Conservation (phyloP, 2,113 vertebrate genomes). For the Eulemur rufifrons region DNA sequence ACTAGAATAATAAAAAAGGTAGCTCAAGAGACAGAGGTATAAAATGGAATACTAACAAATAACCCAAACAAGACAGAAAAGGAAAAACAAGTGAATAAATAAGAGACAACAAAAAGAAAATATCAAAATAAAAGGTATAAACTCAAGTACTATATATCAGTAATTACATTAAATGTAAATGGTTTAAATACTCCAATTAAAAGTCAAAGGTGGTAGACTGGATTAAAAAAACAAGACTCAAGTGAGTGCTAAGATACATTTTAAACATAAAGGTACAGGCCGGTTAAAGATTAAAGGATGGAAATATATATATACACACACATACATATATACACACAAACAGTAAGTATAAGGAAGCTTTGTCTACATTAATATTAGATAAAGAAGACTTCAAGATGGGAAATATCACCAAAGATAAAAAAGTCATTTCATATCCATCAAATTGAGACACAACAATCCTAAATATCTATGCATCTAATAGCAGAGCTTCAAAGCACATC, state of each 20-base stretch:
- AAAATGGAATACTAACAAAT: background rate
- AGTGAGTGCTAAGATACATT: background rate
- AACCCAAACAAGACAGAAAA: background rate
- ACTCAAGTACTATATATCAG: background rate
- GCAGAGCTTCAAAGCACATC: background rate
- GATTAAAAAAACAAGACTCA: background rate
- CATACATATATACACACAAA: background rate
- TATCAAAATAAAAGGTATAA: background rate
- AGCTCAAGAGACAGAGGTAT: background rate
- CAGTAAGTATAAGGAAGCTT: background rate
- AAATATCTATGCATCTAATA: background rate
- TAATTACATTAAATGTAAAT: constrained; percentile 42
- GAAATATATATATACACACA: background rate
- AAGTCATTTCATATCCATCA: background rate
- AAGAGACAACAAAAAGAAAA: constrained; percentile 14
- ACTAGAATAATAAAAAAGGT: background rate
- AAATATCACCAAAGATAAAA: background rate
- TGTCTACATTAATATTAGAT: background rate
- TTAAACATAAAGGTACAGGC: background rate
- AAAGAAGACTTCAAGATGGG: background rate
- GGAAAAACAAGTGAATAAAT: background rate
- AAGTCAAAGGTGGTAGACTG: background rate
- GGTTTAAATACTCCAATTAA: background rate
- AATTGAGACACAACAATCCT: background rate
- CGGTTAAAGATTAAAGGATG: background rate